A percentile compares a stretch with the other conserved stretches of the same genome.
Evolutionary conservation across 2,888 invertebrate genomes (phyloP).

Genomic region (Cheilosia grossa): DNA sequence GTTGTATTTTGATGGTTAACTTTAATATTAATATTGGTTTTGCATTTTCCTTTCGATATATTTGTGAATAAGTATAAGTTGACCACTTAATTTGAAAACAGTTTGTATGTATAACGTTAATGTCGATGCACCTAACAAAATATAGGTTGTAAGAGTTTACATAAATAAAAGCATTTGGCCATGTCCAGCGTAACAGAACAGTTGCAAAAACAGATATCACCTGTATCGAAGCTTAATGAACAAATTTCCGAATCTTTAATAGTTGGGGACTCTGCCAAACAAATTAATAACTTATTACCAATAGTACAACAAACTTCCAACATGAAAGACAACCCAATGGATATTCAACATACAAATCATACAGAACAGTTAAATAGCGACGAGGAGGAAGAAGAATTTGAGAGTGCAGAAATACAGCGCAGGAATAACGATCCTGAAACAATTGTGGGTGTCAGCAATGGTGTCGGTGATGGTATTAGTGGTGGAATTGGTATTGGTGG

Average conservation of each 20-base stretch:
- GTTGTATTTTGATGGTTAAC: neutral
- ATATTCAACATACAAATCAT: slow-evolving; percentile 46
- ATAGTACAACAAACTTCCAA: slow-evolving; percentile 70
- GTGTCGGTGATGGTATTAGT: slow-evolving; percentile 65
- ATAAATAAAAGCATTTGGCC: slow-evolving; percentile 13
- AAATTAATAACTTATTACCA: slow-evolving; percentile 49
- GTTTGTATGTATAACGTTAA: neutral
- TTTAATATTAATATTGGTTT: neutral
- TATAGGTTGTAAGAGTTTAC: slow-evolving; percentile 2
- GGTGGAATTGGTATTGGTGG: slow-evolving; percentile 65
- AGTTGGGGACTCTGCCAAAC: slow-evolving; percentile 36
- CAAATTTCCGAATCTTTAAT: slow-evolving; percentile 79
- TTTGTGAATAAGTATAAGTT: neutral
- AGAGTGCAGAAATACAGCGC: slow-evolving; percentile 54
- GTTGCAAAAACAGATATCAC: slow-evolving; percentile 7
- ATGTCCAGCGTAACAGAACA: slow-evolving; percentile 62
- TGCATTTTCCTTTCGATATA: neutral
- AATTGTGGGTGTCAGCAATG: slow-evolving; percentile 75
- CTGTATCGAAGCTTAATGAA: slow-evolving; percentile 78
- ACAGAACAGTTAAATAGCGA: slow-evolving; percentile 52
- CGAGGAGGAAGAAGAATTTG: slow-evolving; percentile 71
- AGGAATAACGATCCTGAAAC: slow-evolving; percentile 79
- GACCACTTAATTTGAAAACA: neutral
- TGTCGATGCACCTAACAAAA: neutral
- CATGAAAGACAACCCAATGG: slow-evolving; percentile 75